A percentile compares a stretch with the other conserved stretches of the same genome.
Evolutionary conservation across 2,797 vertebrate genomes (phyloP).

Genomic region (Zalophus californianus): DNA sequence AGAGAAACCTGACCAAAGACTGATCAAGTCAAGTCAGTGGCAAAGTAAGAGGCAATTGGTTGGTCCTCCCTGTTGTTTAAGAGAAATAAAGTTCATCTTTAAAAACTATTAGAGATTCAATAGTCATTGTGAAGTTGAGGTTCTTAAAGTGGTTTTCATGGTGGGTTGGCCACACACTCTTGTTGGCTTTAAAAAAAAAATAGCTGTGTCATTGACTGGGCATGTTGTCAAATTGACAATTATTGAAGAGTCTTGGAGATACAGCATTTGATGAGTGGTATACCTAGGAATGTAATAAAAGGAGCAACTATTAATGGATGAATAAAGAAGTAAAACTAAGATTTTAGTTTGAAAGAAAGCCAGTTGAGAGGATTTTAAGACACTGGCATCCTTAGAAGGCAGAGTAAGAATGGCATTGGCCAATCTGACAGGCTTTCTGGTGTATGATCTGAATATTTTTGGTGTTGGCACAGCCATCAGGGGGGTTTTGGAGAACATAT

Average conservation of each 20-base stretch:
- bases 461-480: not conserved
- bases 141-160: not conserved
- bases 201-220: not conserved
- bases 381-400: not conserved
- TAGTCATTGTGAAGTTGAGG: not conserved
- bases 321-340: not conserved
- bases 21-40: not conserved
- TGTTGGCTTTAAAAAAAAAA: not conserved
- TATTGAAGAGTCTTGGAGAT: not conserved
- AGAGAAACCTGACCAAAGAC: not conserved
- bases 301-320: not conserved
- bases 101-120: not conserved
- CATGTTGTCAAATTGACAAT: not conserved
- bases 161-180: not conserved
- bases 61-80: not conserved
- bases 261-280: not conserved
- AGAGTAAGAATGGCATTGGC: not conserved
- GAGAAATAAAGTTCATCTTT: not conserved
- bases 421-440: not conserved
- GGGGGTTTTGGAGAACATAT: not conserved
- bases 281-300: not conserved
- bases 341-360: not conserved
- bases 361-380: not conserved
- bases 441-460: not conserved
- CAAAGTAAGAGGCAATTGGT: not conserved